phyloP scores from a whole-genome alignment of 2,797 vertebrate species.

The Bovichtus variegatus region DNA sequence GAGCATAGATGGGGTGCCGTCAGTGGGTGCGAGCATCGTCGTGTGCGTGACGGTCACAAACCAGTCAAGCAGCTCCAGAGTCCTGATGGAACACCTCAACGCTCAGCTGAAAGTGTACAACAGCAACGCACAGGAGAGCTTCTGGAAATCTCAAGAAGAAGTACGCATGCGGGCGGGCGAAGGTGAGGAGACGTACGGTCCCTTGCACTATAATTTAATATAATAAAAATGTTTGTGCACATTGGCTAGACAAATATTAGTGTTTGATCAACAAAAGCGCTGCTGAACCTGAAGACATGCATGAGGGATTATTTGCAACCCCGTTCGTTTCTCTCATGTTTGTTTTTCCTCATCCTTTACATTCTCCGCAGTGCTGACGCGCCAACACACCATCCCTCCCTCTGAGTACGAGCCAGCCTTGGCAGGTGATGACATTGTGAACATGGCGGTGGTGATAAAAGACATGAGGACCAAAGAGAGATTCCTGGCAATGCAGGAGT shows the following conservation, averaged over 20 bases:
- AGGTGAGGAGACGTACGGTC: slow-evolving; percentile 77
- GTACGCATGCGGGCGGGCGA: slow-evolving; percentile 75
- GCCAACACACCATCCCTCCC: slow-evolving; percentile 57
- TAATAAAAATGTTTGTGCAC: too few relatives aligned
- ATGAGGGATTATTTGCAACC: background rate
- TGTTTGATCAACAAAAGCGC: too few relatives aligned
- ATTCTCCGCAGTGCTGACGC: slow-evolving; percentile 48
- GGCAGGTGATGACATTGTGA: slow-evolving; percentile 65
- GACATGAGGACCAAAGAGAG: slow-evolving; percentile 65
- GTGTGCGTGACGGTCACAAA: slow-evolving; percentile 84
- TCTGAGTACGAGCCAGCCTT: slow-evolving; percentile 58
- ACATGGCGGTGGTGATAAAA: slow-evolving; percentile 73
- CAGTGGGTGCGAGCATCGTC: slow-evolving; percentile 82
- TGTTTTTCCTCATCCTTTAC: background rate
- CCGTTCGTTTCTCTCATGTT: background rate
- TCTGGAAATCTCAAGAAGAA: slow-evolving; percentile 78
- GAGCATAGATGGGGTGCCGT: slow-evolving; percentile 74
- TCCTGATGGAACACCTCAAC: slow-evolving; percentile 82
- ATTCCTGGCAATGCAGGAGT: slow-evolving; percentile 66
- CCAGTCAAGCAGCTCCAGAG: slow-evolving; percentile 63
- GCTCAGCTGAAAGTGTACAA: slow-evolving; percentile 84
- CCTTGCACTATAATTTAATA: background rate
- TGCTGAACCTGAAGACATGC: background rate
- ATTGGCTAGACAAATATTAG: background rate
- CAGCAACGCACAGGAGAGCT: slow-evolving; percentile 64